Evolutionary conservation across 2,888 invertebrate species (phyloP), one percentile per base, ranked within the genome.

Genomic region (Meiosimyza platycephala): DNA sequence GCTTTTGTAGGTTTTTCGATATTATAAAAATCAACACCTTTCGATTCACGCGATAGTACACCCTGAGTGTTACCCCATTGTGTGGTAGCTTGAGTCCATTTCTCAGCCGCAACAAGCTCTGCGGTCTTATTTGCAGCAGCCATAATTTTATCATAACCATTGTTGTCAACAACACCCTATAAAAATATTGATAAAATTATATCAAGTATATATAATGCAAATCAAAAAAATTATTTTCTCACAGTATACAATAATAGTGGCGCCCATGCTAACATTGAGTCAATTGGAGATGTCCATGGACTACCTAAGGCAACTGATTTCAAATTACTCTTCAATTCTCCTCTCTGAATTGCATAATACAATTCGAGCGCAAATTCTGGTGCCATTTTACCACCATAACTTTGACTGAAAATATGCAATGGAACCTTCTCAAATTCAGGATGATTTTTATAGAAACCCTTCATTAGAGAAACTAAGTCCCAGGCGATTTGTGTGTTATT

Each of bases 341-440:
- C 91, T 0, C 86, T 85, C 76, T 89, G 82, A 79, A 94, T 91
- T n/a, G 92, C 92, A 91, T 93, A 81, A 72, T 86, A 79, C 22
- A 87, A 75, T 75, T 86, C 85, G 57, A 81, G 89, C 84, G 93
- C 95, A 85, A 96, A 95, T 80, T 95, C 95, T 1, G 93, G 91
- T 0, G 94, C 93, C 95, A 96, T 96, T 88, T 97, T 97, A 1
- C 96, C 97, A 18, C 97, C 97, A 85, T 97, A 97, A 0, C 96
- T 96, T 85, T 97, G 96, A 28, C 93, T 93, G 81, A 95, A 94
- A 75, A 97, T 94, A 83, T 96, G 96, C 52, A 95, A 88, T 0
- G 95, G 93, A 0, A 93, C 90, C 12, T 87, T 88, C 84, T 90
- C 89, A 82, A 96, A 96, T 80, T 92, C 90, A 0, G 94, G 91